phyloP scores from a whole-genome alignment of 2,888 invertebrate species.

The Lepidochrysops patricia region DNA sequence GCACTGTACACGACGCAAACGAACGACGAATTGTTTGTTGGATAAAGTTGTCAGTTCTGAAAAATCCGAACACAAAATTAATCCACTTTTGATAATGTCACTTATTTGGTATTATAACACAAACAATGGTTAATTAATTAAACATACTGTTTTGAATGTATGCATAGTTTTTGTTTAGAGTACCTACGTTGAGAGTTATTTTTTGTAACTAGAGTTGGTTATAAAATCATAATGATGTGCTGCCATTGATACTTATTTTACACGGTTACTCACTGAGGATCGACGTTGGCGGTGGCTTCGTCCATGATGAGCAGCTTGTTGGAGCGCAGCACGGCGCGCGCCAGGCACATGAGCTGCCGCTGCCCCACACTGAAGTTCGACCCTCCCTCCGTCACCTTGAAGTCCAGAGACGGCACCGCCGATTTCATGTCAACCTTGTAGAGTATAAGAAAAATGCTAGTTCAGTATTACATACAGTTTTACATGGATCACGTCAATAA shows the following conservation, averaged over 20 bases:
- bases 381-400: slow-evolving; percentile 83
- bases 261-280: slow-evolving; percentile 77
- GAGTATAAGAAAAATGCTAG: slow-evolving; percentile 12
- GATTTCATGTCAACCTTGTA: slow-evolving; percentile 86
- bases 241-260: too few relatives aligned
- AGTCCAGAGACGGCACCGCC: slow-evolving; percentile 77
- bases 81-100: background rate
- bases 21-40: slow-evolving; percentile 86
- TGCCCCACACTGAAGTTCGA: slow-evolving; percentile 92
- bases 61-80: slow-evolving; percentile 16
- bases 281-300: slow-evolving; percentile 95
- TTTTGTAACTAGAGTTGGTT: too few relatives aligned
- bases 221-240: too few relatives aligned
- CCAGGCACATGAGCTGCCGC: slow-evolving; percentile 90
- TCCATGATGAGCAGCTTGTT: slow-evolving; percentile 91
- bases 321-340: slow-evolving; percentile 88
- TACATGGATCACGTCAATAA: too few relatives aligned
- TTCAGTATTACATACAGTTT: background rate
- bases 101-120: background rate
- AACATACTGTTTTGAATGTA: background rate
- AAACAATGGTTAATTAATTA: background rate
- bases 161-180: background rate
- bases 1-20: slow-evolving; percentile 86
- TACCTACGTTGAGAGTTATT: too few relatives aligned
- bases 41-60: slow-evolving; percentile 85